These are phyloP conservation scores for Acanthococcus lagerstroemiae DNA, from an alignment of 2,888 invertebrate species.

Conservation along the genomic window DNA sequence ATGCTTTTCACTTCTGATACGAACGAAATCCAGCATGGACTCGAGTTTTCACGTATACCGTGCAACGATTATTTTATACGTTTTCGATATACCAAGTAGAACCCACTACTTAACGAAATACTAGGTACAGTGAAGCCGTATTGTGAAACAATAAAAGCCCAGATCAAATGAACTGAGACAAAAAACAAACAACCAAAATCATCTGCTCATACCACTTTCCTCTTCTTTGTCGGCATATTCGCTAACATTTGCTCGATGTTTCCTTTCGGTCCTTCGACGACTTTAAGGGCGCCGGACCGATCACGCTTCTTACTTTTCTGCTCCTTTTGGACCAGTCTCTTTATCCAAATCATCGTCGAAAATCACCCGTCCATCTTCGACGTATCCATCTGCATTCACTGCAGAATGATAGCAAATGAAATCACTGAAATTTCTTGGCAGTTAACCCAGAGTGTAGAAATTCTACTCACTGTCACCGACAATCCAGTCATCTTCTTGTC, in stretches of 20 bases:
- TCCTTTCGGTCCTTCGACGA: slow-evolving; percentile 29
- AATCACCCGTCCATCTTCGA: slow-evolving; percentile 93
- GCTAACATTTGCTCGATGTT: slow-evolving; percentile 72
- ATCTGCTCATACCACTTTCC: slow-evolving; percentile 44
- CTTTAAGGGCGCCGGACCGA: slow-evolving; percentile 11
- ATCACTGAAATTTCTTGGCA: too few relatives aligned
- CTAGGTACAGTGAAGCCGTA: too few relatives aligned
- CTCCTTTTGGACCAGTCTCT: slow-evolving; percentile 52
- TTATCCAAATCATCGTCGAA: slow-evolving; percentile 88
- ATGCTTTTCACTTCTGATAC: too few relatives aligned
- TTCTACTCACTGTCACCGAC: slow-evolving; percentile 69
- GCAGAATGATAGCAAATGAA: too few relatives aligned
- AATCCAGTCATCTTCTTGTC: slow-evolving; percentile 93
- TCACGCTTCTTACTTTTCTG: slow-evolving; percentile 47
- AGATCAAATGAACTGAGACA: not conserved
- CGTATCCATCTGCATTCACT: slow-evolving; percentile 81
- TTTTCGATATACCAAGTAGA: too few relatives aligned
- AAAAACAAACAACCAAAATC: not conserved
- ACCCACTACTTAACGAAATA: too few relatives aligned
- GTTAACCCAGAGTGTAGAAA: too few relatives aligned
- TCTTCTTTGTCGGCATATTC: slow-evolving; percentile 67
- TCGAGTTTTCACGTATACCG: too few relatives aligned
- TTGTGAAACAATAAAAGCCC: too few relatives aligned
- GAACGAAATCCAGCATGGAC: too few relatives aligned
- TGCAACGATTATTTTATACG: too few relatives aligned